phyloP scores from a whole-genome alignment of 2,113 vertebrate species.

The Tachycineta bicolor region DNA sequence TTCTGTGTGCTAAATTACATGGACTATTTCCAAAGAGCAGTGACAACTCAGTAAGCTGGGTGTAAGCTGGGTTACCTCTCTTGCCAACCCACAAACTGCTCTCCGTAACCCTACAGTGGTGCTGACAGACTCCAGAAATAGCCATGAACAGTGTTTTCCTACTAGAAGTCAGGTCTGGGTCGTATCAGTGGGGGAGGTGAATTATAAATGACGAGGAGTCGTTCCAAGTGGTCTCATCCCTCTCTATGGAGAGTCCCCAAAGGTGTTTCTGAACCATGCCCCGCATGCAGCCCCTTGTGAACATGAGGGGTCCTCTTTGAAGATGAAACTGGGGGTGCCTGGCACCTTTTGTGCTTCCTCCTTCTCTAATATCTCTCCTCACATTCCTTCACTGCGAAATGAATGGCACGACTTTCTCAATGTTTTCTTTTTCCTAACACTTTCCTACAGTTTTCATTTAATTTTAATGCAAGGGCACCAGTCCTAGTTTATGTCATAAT shows the following conservation, averaged over 20 bases:
- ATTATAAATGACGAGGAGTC: not conserved
- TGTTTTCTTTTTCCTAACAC: not conserved
- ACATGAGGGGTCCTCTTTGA: not conserved
- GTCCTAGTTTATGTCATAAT: conserved; percentile 59
- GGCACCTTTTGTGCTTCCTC: not conserved
- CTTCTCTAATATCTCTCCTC: not conserved
- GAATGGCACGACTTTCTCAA: not conserved
- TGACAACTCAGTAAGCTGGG: not conserved
- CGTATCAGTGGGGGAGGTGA: not conserved
- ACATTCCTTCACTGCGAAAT: not conserved
- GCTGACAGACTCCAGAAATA: conserved; percentile 61
- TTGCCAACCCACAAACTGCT: not conserved
- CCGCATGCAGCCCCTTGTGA: not conserved
- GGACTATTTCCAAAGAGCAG: not conserved
- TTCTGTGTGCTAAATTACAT: not conserved
- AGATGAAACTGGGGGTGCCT: not conserved
- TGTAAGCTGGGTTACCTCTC: conserved; percentile 11
- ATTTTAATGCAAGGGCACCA: conserved; percentile 40
- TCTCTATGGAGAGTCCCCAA: not conserved
- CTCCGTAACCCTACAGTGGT: not conserved
- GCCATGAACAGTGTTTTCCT: conserved; percentile 6
- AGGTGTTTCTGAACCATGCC: not conserved
- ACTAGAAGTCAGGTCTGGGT: conserved; percentile 17
- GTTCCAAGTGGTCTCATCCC: not conserved
- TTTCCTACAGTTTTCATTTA: conserved; percentile 12